Percentiles rank a stretch among this genome's conserved stretches.
These are phyloP conservation scores for Toxotes chatareus DNA, from an alignment of 2,113 vertebrate species.

Conservation along the genomic window DNA sequence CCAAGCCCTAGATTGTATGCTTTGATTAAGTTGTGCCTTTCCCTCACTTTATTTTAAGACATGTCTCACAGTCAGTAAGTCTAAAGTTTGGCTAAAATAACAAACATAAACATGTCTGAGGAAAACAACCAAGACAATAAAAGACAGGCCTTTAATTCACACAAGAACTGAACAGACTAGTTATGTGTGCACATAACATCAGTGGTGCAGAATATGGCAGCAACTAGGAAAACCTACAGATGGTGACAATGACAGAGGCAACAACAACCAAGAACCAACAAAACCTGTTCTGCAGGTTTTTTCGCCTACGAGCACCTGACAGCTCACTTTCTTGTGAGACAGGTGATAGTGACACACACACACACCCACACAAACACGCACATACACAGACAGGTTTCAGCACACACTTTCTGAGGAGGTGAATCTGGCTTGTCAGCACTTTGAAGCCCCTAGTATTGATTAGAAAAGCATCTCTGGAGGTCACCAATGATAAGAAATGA, in stretches of 20 bases:
- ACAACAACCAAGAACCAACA: constrained; percentile 62
- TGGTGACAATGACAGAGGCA: constrained; percentile 25
- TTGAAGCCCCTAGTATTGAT: constrained; percentile 74
- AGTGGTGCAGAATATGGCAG: constrained; percentile 36
- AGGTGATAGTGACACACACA: constrained; percentile 57
- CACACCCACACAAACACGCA: constrained; percentile 8
- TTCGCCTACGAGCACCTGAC: constrained; percentile 66
- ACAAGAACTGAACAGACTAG: constrained; percentile 41
- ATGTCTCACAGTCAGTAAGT: not conserved
- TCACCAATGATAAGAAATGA: constrained; percentile 62
- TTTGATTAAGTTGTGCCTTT: not conserved
- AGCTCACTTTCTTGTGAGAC: constrained; percentile 68
- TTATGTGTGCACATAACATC: constrained; percentile 9
- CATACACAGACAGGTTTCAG: constrained; percentile 28
- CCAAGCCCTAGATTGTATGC: not conserved
- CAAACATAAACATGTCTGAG: not conserved
- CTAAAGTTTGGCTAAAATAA: not conserved
- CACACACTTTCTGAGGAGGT: constrained; percentile 34
- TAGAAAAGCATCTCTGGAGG: constrained; percentile 67
- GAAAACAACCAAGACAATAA: constrained; percentile 13
- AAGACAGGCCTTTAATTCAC: constrained; percentile 25
- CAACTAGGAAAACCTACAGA: constrained; percentile 40
- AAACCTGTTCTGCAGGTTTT: constrained; percentile 76
- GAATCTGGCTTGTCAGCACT: constrained; percentile 75
- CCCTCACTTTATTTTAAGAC: not conserved